A percentile compares a stretch with the other conserved stretches of the same genome.
Evolutionary conservation across 2,888 invertebrate genomes (phyloP).

Genomic region (Serripes groenlandicus): DNA sequence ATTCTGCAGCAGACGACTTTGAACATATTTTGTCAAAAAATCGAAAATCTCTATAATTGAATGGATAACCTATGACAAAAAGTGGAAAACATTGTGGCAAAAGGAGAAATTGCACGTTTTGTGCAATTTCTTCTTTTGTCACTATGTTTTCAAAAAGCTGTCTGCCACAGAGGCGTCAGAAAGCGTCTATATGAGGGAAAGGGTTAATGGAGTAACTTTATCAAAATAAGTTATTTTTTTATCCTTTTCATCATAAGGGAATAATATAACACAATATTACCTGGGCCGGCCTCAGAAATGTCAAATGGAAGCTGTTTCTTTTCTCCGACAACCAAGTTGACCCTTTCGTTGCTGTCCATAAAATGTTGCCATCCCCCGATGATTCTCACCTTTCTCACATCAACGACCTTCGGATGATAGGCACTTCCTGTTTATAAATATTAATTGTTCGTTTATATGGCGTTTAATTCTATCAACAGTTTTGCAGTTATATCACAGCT

Average conservation of each 20-base stretch:
- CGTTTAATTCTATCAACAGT: no score
- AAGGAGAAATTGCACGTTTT: not conserved
- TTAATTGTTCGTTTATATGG: not conserved
- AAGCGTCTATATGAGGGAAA: not conserved
- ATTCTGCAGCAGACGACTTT: no score
- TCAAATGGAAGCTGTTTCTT: slow-evolving; percentile 92
- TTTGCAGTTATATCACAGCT: no score
- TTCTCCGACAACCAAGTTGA: slow-evolving; percentile 87
- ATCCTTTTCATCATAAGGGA: no score
- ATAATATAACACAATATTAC: slow-evolving; percentile 66
- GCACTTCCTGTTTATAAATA: slow-evolving; percentile 90
- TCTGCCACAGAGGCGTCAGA: not conserved
- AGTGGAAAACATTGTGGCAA: not conserved
- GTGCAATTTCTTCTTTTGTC: not conserved
- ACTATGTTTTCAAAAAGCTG: not conserved
- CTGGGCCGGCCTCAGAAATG: slow-evolving; percentile 94
- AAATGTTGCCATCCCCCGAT: slow-evolving; percentile 96
- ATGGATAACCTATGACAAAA: no score
- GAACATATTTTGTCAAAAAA: no score
- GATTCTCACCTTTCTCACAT: slow-evolving; percentile 91
- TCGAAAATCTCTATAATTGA: no score
- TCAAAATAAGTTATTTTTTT: no score
- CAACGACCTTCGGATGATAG: slow-evolving; percentile 93
- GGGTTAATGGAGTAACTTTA: not conserved
- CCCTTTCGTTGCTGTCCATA: slow-evolving; percentile 90